phyloP scores from a whole-genome alignment of 2,113 vertebrate genomes.

The Bucco capensis region DNA sequence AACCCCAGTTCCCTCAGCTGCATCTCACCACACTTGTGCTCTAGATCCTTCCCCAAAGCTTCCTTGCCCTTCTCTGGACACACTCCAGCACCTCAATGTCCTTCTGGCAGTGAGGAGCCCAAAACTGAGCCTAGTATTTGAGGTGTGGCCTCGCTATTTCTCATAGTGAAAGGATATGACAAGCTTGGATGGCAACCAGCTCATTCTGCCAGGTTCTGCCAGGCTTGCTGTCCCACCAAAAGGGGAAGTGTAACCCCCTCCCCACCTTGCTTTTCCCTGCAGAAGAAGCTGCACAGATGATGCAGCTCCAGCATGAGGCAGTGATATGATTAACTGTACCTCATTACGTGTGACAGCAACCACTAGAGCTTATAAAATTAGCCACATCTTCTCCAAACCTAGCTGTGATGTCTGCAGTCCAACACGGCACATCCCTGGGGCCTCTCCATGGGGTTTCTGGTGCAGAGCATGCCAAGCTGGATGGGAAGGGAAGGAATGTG shows the following conservation, averaged over 20 bases:
- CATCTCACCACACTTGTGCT: no score
- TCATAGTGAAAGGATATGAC: not conserved
- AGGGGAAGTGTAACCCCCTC: not conserved
- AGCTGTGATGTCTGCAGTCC: not conserved
- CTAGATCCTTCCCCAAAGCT: no score
- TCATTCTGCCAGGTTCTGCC: not conserved
- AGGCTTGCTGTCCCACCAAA: not conserved
- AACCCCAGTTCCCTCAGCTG: no score
- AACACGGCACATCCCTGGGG: not conserved
- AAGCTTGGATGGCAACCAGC: no score
- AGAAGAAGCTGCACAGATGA: not conserved
- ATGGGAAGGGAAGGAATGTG: not conserved
- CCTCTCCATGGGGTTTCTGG: not conserved
- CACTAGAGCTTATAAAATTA: not conserved
- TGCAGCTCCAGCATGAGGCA: not conserved
- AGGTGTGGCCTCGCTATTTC: not conserved
- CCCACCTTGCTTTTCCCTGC: not conserved
- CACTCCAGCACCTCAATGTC: not conserved
- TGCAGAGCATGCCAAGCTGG: not conserved
- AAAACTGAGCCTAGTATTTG: not conserved
- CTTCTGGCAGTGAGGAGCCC: not conserved
- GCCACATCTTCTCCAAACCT: slow-evolving; percentile 13
- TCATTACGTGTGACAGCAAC: slow-evolving; percentile 7
- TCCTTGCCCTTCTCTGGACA: not conserved
- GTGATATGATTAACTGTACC: not conserved